Evolutionary conservation across 2,797 vertebrate species (phyloP).

Genomic region (Acipenser oxyrinchus): DNA sequence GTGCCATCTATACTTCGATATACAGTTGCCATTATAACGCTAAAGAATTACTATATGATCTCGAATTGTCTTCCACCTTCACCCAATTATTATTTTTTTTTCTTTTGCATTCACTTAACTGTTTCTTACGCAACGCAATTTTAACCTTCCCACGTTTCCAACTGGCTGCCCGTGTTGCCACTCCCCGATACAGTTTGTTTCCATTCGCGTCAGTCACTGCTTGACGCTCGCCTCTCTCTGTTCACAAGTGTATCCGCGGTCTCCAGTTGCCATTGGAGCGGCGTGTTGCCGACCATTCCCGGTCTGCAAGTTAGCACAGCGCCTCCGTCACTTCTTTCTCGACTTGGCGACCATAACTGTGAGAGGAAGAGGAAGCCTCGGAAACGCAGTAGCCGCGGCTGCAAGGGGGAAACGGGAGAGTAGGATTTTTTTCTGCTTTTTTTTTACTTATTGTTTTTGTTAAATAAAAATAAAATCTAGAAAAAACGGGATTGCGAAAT

Average conservation of each 20-base stretch:
- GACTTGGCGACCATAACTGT: conserved; percentile 53
- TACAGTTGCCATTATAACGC: no score
- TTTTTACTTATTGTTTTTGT: conserved; percentile 8
- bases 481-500: conserved; percentile 48
- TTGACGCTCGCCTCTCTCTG: conserved; percentile 18
- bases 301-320: conserved; percentile 32
- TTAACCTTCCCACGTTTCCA: conserved; percentile 62
- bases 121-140: conserved; percentile 37
- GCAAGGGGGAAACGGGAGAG: not conserved
- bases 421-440: not conserved
- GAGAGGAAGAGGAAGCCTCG: conserved; percentile 46
- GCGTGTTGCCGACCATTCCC: conserved; percentile 40
- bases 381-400: conserved; percentile 37
- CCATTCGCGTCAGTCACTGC: conserved; percentile 37
- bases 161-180: conserved; percentile 39
- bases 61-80: no score
- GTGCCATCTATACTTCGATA: no score
- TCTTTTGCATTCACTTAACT: no score
- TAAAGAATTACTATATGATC: no score
- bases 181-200: conserved; percentile 42
- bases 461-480: conserved; percentile 30
- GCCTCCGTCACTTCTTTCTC: conserved; percentile 38
- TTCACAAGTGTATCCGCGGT: conserved; percentile 40
- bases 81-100: no score
- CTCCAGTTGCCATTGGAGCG: conserved; percentile 41